phyloP scores from a whole-genome alignment of 2,113 vertebrate species.

The Python bivittatus region DNA sequence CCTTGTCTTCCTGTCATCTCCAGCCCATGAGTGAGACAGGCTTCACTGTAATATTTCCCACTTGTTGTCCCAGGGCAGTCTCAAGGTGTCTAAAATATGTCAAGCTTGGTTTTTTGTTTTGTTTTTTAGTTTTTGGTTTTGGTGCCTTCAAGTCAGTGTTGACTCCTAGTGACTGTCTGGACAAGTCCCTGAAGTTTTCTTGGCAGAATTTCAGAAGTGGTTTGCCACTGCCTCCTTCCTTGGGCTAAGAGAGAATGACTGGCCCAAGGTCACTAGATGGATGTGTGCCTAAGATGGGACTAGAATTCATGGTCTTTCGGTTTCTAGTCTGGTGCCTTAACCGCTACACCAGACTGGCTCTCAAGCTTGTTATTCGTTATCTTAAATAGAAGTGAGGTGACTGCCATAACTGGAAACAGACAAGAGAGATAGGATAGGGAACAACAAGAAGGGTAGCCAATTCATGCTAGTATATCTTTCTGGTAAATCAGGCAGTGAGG shows the following conservation, averaged over 20 bases:
- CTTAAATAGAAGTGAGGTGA: neutral
- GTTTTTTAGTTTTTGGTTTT: neutral
- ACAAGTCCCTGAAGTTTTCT: neutral
- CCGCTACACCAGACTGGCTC: neutral
- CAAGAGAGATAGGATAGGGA: neutral
- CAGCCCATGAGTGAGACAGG: neutral
- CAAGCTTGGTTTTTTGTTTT: neutral
- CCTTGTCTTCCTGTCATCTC: neutral
- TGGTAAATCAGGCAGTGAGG: neutral
- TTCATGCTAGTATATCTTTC: neutral
- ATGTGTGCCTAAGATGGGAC: neutral
- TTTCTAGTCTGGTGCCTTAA: neutral
- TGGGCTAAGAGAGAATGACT: neutral
- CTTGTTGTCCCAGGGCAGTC: neutral
- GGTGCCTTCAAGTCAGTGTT: neutral
- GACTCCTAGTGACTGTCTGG: too few species aligned
- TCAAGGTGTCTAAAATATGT: neutral
- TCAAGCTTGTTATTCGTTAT: neutral
- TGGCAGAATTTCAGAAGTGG: neutral
- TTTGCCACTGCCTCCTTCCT: neutral
- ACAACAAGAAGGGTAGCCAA: neutral
- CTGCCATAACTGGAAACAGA: neutral
- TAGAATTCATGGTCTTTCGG: neutral
- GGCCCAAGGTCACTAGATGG: neutral
- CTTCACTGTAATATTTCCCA: neutral